Evolutionary conservation across 2,797 vertebrate species (phyloP).

Genomic region (Echeneis naucrates): DNA sequence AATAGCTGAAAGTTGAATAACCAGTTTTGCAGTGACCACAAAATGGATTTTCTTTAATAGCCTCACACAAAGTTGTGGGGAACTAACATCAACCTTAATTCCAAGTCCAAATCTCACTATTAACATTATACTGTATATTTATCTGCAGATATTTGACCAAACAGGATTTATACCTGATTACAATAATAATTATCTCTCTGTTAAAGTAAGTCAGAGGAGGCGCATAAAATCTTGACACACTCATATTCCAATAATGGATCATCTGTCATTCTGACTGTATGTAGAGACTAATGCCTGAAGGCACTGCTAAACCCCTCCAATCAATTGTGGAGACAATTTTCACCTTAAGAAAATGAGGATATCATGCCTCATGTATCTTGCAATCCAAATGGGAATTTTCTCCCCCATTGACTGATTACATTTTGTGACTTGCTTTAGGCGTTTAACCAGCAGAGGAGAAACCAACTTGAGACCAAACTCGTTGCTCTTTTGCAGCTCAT

Average conservation of each 20-base stretch:
- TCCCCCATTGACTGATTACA: constrained; percentile 60
- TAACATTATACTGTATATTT: neutral
- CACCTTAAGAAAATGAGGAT: constrained; percentile 46
- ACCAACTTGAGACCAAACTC: constrained; percentile 42
- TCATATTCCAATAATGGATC: constrained; percentile 32
- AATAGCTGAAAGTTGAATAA: too few species aligned
- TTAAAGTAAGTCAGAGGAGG: constrained; percentile 5
- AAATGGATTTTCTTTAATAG: neutral
- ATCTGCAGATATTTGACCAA: neutral
- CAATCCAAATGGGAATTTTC: constrained; percentile 54
- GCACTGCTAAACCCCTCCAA: constrained; percentile 38
- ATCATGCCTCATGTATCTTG: constrained; percentile 47
- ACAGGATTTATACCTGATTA: constrained; percentile 5
- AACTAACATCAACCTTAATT: neutral
- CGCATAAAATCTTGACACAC: constrained; percentile 11
- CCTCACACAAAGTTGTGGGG: neutral
- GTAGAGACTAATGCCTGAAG: constrained; percentile 38
- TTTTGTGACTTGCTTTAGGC: constrained; percentile 60
- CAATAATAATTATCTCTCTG: constrained; percentile 12
- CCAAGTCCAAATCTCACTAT: neutral
- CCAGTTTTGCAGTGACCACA: neutral
- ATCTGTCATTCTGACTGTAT: constrained; percentile 27
- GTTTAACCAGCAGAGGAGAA: constrained; percentile 42
- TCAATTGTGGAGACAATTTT: constrained; percentile 44
- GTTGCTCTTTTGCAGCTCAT: constrained; percentile 16